A percentile compares a stretch with the other conserved stretches of the same genome.
phyloP scores from a whole-genome alignment of 1,140 invertebrate species.

The Ephestia elutella region DNA sequence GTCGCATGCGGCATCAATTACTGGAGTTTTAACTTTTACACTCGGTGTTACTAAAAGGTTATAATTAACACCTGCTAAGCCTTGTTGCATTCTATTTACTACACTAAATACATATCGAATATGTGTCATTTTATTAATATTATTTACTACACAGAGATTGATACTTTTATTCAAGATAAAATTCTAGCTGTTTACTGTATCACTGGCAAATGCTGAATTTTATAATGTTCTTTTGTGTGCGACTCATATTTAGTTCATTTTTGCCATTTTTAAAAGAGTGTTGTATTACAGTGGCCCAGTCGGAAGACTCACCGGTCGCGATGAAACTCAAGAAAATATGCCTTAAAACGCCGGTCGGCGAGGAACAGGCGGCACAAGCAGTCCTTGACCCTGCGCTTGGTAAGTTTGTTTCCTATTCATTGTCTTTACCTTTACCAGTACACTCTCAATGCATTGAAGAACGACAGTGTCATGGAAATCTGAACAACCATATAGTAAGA shows the following conservation, averaged over 20 bases:
- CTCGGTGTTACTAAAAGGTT: not conserved
- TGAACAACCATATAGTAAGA: too few species aligned
- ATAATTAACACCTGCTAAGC: not conserved
- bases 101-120: too few species aligned
- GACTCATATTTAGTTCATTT: not conserved
- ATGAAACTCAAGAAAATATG: conserved; percentile 81
- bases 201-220: not conserved
- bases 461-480: too few species aligned
- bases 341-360: conserved; percentile 78
- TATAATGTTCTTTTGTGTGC: not conserved
- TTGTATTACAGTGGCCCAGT: conserved; percentile 76
- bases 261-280: not conserved
- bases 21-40: not conserved
- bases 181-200: too few species aligned
- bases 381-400: conserved; percentile 78
- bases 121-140: too few species aligned
- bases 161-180: too few species aligned
- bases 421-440: not conserved
- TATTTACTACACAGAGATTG: too few species aligned
- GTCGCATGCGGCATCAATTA: not conserved
- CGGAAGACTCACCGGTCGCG: conserved; percentile 78
- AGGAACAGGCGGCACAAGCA: conserved; percentile 78
- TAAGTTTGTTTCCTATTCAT: conserved; percentile 35
- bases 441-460: too few species aligned
- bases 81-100: too few species aligned